These are phyloP conservation scores for Andrena haemorrhoa DNA, from an alignment of 2,888 invertebrate species.

Conservation along the genomic window DNA sequence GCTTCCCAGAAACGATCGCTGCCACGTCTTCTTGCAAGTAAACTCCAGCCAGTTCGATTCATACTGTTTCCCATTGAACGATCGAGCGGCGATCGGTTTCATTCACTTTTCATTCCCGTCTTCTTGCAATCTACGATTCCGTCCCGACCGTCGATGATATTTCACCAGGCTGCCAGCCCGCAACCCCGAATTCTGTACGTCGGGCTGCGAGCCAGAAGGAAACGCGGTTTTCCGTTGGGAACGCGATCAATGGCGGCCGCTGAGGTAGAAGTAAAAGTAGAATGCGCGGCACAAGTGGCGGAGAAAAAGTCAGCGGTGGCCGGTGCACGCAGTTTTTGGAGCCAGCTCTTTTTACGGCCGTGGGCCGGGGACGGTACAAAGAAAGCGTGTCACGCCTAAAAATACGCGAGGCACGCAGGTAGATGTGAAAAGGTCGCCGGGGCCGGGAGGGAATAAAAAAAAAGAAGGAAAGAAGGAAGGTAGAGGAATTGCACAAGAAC, in stretches of 20 bases:
- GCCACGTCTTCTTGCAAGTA: constrained; percentile 17
- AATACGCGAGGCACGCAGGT: constrained; percentile 78
- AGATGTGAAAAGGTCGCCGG: constrained; percentile 72
- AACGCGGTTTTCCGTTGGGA: not conserved
- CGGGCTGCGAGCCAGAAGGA: not conserved
- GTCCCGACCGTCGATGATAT: no score
- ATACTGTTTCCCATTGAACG: not conserved
- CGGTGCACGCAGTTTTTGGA: constrained; percentile 40
- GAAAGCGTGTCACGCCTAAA: constrained; percentile 81
- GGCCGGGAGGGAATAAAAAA: constrained; percentile 61
- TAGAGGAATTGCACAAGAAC: constrained; percentile 76
- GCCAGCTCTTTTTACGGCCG: constrained; percentile 47
- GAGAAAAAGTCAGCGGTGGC: constrained; percentile 3
- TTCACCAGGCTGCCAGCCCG: no score
- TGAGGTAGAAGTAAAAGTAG: not conserved
- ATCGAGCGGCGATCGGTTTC: not conserved
- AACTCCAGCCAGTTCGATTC: not conserved
- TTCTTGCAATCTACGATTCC: not conserved
- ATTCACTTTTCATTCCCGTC: not conserved
- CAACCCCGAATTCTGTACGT: no score
- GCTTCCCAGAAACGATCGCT: constrained; percentile 17
- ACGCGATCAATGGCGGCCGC: constrained; percentile 5
- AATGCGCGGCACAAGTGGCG: not conserved
- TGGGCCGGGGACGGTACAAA: constrained; percentile 59
- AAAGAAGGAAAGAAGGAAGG: constrained; percentile 51